phyloP scores from a whole-genome alignment of 1,140 invertebrate species.

The Cyclargus thomasi region DNA sequence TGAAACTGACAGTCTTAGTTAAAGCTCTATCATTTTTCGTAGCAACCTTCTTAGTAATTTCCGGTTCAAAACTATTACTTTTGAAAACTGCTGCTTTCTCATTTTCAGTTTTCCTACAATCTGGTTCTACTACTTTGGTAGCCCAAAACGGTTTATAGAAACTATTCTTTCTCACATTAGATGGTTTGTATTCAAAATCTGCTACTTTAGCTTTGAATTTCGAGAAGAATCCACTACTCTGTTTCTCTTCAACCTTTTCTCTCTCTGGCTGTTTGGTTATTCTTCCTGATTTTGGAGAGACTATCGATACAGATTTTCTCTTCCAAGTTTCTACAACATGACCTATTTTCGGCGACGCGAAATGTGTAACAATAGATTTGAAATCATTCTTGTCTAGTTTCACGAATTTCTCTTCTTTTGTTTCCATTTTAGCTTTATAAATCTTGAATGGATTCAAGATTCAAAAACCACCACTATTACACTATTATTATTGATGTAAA shows the following conservation, averaged over 20 bases:
- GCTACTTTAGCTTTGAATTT: constrained; percentile 51
- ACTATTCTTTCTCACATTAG: constrained; percentile 42
- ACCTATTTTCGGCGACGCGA: constrained; percentile 27
- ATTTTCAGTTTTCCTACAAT: constrained; percentile 11
- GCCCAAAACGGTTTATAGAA: constrained; percentile 61
- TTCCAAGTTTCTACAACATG: constrained; percentile 44
- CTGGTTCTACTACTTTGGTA: constrained; percentile 35
- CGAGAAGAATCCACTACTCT: constrained; percentile 37
- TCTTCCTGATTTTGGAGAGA: constrained; percentile 46
- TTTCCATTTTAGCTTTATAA: constrained; percentile 4
- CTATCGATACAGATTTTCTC: constrained; percentile 49
- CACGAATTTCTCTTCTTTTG: constrained; percentile 16
- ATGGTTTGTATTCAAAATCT: constrained; percentile 46
- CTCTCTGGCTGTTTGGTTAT: constrained; percentile 24
- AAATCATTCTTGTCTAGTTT: constrained; percentile 48
- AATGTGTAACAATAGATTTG: constrained; percentile 39
- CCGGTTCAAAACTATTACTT: constrained; percentile 23
- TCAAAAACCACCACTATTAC: not conserved
- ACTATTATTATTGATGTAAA: not conserved
- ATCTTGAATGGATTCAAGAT: not conserved
- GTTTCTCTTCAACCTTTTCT: constrained; percentile 27
- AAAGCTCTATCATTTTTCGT: constrained; percentile 22
- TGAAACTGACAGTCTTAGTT: not conserved
- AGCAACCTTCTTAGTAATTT: constrained; percentile 28
- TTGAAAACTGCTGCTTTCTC: constrained; percentile 16